Evolutionary conservation across 2,888 invertebrate genomes (phyloP).

Genomic region (Oegoconia quadripuncta): DNA sequence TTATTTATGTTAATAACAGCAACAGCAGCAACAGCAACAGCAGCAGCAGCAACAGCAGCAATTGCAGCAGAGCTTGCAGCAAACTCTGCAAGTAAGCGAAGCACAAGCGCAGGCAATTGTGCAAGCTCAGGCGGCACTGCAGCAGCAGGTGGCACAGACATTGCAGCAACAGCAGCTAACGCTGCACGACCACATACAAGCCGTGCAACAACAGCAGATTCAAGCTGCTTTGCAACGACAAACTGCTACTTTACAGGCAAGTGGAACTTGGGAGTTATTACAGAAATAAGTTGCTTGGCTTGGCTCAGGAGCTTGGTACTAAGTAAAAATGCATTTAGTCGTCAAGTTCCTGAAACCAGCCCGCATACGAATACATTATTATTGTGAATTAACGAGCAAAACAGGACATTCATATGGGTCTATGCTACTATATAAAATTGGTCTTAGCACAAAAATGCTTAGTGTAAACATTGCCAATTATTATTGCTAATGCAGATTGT

Average conservation of each 20-base stretch:
- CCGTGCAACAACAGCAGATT: slow-evolving; percentile 70
- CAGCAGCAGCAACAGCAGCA: slow-evolving; percentile 41
- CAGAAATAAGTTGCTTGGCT: too few relatives aligned
- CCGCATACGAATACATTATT: too few relatives aligned
- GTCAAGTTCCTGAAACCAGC: too few relatives aligned
- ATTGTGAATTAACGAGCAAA: too few relatives aligned
- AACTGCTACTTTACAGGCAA: slow-evolving; percentile 67
- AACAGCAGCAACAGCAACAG: slow-evolving; percentile 42
- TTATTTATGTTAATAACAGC: too few relatives aligned
- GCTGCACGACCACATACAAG: slow-evolving; percentile 68
- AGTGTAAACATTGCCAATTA: too few relatives aligned
- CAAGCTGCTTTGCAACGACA: slow-evolving; percentile 70
- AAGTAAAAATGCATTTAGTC: too few relatives aligned
- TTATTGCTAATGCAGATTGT: too few relatives aligned
- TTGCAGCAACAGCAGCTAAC: slow-evolving; percentile 70
- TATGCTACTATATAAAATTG: too few relatives aligned
- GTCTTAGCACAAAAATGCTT: too few relatives aligned
- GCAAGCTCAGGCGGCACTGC: slow-evolving; percentile 65
- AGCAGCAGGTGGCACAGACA: slow-evolving; percentile 68
- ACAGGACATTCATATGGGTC: too few relatives aligned
- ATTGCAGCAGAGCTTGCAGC: slow-evolving; percentile 59
- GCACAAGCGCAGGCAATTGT: slow-evolving; percentile 70
- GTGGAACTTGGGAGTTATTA: too few relatives aligned
- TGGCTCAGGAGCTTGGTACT: not conserved
- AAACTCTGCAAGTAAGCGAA: slow-evolving; percentile 63